Base-by-base conservation (phyloP, 2,113 vertebrate genomes). In the Pontoporia blainvillei region DNA sequence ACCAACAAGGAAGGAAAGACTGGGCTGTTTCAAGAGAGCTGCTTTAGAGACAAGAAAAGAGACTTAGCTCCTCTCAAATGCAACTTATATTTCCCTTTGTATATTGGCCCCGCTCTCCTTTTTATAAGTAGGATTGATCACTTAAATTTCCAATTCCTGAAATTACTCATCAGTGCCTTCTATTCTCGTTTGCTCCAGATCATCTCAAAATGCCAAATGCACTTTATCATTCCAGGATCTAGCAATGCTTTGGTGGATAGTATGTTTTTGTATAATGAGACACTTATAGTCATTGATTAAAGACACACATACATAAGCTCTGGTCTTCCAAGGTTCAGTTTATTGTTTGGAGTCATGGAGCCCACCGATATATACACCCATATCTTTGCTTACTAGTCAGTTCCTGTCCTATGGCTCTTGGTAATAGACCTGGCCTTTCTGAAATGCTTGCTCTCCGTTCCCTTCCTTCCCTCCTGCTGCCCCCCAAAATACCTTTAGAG, bases 361-460 rank as follows among this genome's bases (percentile, higher is more conserved):
- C 17, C 66, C 72, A 59, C 23, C 8, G 15, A 49, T 7, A 23
- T 0, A 73, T 3, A 52, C 10, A 44, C 44, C 23, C 21, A 12
- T n/a, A 41, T 54, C 23, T 78, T 67, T 83, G 61, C 29, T 64
- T 44, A 36, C 49, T 83, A 21, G 41, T 54, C 59, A 62, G 9
- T n/a, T 86, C 18, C 27, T 11, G 27, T 85, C 34, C 52, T 73
- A 41, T 73, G 78, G 69, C 12, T 46, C 82, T 89, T 79, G 46
- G 52, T 57, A 41, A 41, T 3, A 76, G 39, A 84, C 57, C 71
- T 75, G 41, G 59, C 17, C 34, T 89, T 85, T 73, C 59, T n/a
- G 21, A 39, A 64, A 27, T 3, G 20, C 27, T 81, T 39, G 57
- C 18, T 17, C 14, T 9, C 11, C 0, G 0, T 25, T 66, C 20